Evolutionary conservation across 1,140 invertebrate genomes (phyloP).

Genomic region (Lasioglossum baleicum): DNA sequence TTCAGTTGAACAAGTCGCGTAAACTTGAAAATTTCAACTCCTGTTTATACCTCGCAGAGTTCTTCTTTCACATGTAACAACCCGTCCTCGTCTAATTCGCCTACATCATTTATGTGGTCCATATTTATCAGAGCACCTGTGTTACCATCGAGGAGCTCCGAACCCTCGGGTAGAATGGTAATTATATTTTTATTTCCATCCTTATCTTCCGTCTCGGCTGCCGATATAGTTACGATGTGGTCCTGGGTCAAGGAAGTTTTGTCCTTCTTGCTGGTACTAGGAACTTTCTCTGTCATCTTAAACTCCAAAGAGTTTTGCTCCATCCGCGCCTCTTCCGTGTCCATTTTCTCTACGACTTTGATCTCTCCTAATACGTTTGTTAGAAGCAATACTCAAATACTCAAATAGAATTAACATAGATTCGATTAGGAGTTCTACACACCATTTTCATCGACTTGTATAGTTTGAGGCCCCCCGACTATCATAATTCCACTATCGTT

Average conservation of each 20-base stretch:
- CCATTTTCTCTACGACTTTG: conserved; percentile 69
- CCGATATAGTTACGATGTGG: conserved; percentile 65
- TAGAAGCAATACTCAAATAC: conserved; percentile 44
- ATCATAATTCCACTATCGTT: conserved; percentile 73
- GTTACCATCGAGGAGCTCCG: conserved; percentile 59
- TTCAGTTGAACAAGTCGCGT: neutral
- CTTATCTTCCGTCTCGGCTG: conserved; percentile 58
- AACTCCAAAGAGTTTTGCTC: conserved; percentile 56
- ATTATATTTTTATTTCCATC: conserved; percentile 65
- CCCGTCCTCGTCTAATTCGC: conserved; percentile 61
- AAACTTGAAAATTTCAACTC: neutral
- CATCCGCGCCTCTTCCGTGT: conserved; percentile 42
- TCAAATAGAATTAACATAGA: conserved; percentile 15
- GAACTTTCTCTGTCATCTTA: conserved; percentile 49
- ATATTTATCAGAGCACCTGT: conserved; percentile 64
- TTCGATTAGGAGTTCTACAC: conserved; percentile 45
- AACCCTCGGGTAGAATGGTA: conserved; percentile 63
- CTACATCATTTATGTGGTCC: conserved; percentile 63
- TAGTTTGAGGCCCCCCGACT: conserved; percentile 68
- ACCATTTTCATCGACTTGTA: conserved; percentile 76
- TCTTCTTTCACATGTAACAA: conserved; percentile 73
- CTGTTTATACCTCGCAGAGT: conserved; percentile 65
- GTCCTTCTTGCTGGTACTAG: conserved; percentile 3
- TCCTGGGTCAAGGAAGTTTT: conserved; percentile 37
- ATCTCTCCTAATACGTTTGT: conserved; percentile 68